A percentile compares a stretch with the other conserved stretches of the same genome.
phyloP scores from a whole-genome alignment of 2,797 vertebrate species.

The Craterocephalus amniculus region DNA sequence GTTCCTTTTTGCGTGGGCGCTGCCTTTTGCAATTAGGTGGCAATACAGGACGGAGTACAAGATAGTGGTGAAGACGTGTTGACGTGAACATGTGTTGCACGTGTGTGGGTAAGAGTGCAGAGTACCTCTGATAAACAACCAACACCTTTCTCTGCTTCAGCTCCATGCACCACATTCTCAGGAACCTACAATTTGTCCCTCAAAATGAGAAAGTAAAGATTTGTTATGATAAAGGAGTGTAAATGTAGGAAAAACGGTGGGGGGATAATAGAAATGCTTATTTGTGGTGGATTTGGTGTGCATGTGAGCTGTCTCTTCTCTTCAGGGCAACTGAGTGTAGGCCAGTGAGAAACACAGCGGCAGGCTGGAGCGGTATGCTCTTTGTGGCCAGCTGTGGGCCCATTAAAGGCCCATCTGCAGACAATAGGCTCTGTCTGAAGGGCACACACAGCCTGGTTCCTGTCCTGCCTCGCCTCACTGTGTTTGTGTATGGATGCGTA shows the following conservation, averaged over 20 bases:
- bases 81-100: conserved; percentile 29
- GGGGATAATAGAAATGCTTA: neutral
- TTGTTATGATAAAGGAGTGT: neutral
- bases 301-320: conserved; percentile 32
- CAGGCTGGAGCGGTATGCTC: conserved; percentile 61
- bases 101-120: conserved; percentile 52
- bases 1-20: conserved; percentile 72
- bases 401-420: conserved; percentile 81
- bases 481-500: conserved; percentile 69
- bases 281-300: conserved; percentile 15
- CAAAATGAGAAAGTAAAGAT: neutral
- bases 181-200: conserved; percentile 1
- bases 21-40: conserved; percentile 76
- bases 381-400: conserved; percentile 79
- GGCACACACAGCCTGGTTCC: conserved; percentile 71
- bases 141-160: conserved; percentile 34
- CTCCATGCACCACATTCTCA: too few species aligned
- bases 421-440: conserved; percentile 82
- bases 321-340: conserved; percentile 32
- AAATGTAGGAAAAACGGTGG: neutral
- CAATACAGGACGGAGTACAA: conserved; percentile 66
- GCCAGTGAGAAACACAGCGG: conserved; percentile 54
- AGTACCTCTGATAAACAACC: conserved; percentile 62
- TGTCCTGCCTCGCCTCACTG: conserved; percentile 67
- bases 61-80: conserved; percentile 61